Conservation (phyloP, 2,888 invertebrate species). For the Masnerella sp. region DNA sequence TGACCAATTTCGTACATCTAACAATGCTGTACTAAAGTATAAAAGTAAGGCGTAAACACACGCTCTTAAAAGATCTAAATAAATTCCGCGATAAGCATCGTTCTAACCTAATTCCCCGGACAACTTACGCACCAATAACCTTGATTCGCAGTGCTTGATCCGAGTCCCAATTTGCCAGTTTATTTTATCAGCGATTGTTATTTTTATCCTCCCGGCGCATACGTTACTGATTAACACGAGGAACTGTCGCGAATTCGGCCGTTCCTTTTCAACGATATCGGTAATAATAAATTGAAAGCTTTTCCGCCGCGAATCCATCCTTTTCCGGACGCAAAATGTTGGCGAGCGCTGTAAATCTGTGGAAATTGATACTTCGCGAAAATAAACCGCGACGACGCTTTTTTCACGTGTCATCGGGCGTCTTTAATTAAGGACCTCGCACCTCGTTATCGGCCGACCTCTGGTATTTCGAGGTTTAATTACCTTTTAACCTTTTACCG, state of each 20-base stretch:
- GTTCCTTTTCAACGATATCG: conserved; percentile 26
- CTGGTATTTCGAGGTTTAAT: conserved; percentile 38
- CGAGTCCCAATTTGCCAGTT: not conserved
- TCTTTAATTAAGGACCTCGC: conserved; percentile 38
- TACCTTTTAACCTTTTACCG: conserved; percentile 48
- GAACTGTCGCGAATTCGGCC: too few species aligned
- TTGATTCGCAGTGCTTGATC: conserved; percentile 14
- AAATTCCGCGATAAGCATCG: conserved; percentile 18
- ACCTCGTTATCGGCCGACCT: conserved; percentile 33
- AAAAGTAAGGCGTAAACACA: too few species aligned
- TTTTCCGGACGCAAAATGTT: conserved; percentile 11
- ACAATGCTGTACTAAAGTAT: too few species aligned
- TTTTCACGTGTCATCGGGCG: conserved; percentile 26
- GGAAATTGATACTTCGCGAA: conserved; percentile 32
- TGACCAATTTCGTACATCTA: too few species aligned
- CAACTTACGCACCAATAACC: conserved; percentile 20
- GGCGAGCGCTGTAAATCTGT: conserved; percentile 26
- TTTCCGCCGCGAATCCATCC: conserved; percentile 16
- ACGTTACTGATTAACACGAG: too few species aligned
- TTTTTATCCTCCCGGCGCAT: not conserved
- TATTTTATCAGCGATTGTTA: conserved; percentile 9
- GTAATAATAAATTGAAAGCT: conserved; percentile 26
- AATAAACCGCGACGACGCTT: conserved; percentile 12
- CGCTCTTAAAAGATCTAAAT: conserved; percentile 9
- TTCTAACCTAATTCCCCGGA: conserved; percentile 11